A percentile compares a stretch with the other conserved stretches of the same genome.
phyloP scores from a whole-genome alignment of 2,888 invertebrate species.

The Coremacera marginata region DNA sequence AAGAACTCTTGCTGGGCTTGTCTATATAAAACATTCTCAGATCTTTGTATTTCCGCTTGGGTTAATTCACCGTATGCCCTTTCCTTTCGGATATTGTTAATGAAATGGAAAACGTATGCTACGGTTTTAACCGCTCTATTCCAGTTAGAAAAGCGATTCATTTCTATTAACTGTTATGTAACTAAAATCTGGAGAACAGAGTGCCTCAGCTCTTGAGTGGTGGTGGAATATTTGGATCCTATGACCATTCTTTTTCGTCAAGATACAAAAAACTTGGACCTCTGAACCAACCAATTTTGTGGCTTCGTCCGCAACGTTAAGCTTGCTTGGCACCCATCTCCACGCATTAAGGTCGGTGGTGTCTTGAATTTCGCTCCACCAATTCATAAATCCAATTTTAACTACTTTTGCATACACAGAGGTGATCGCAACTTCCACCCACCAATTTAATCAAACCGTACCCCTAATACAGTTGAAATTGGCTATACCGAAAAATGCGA shows the following conservation, averaged over 20 bases:
- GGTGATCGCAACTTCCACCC: too few species aligned
- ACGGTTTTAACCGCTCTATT: constrained; percentile 10
- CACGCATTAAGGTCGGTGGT: constrained; percentile 7
- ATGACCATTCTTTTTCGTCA: constrained; percentile 19
- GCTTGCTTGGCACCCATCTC: constrained; percentile 36
- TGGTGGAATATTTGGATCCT: background rate
- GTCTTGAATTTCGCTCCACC: constrained; percentile 37
- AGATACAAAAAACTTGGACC: constrained; percentile 29
- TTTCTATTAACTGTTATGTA: background rate
- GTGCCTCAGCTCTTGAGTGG: constrained; percentile 18
- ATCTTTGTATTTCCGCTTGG: constrained; percentile 35
- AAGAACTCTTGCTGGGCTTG: constrained; percentile 39
- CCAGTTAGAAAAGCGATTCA: constrained; percentile 39
- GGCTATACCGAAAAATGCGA: too few species aligned
- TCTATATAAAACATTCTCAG: constrained; percentile 33
- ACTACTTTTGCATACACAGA: too few species aligned
- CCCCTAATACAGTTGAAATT: too few species aligned
- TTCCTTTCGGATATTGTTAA: constrained; percentile 20
- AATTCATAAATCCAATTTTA: too few species aligned
- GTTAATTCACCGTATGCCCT: constrained; percentile 15
- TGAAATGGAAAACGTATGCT: constrained; percentile 39
- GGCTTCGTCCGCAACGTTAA: constrained; percentile 40
- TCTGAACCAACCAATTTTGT: constrained; percentile 35
- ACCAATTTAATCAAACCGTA: too few species aligned
- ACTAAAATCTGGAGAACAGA: background rate